These are phyloP conservation scores for Folsomia candida DNA, from an alignment of 2,888 invertebrate genomes.

Conservation along the genomic window DNA sequence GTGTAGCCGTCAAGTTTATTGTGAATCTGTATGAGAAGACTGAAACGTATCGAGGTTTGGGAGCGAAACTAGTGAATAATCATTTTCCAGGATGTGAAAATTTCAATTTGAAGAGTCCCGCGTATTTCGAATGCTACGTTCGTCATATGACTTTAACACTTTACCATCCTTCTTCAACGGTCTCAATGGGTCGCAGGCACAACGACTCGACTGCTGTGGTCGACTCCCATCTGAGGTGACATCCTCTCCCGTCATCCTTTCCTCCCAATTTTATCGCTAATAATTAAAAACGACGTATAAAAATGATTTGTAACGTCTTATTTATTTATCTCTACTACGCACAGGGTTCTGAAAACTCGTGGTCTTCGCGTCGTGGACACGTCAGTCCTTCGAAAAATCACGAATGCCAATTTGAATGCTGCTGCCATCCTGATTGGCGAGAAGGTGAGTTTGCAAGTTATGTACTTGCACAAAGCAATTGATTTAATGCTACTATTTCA, in stretches of 20 bases:
- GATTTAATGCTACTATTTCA: no score
- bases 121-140: slow-evolving; percentile 44
- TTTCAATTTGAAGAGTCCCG: slow-evolving; percentile 30
- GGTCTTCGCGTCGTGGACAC: slow-evolving; percentile 40
- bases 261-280: no score
- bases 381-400: slow-evolving; percentile 32
- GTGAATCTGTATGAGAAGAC: slow-evolving; percentile 40
- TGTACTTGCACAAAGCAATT: no score
- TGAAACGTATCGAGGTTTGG: slow-evolving; percentile 28
- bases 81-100: slow-evolving; percentile 41
- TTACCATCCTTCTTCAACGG: slow-evolving; percentile 41
- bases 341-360: slow-evolving; percentile 31
- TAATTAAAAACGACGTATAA: neutral
- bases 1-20: slow-evolving; percentile 36
- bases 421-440: slow-evolving; percentile 40
- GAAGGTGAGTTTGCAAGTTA: slow-evolving; percentile 16
- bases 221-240: slow-evolving; percentile 41
- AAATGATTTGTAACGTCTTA: neutral
- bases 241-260: no score
- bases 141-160: slow-evolving; percentile 38
- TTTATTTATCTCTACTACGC: neutral
- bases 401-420: slow-evolving; percentile 43
- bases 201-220: slow-evolving; percentile 36
- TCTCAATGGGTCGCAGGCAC: slow-evolving; percentile 34
- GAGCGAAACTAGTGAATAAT: slow-evolving; percentile 30